Percentiles rank a stretch among this genome's conserved stretches.
phyloP scores from a whole-genome alignment of 2,113 vertebrate species.

The Passerina amoena region DNA sequence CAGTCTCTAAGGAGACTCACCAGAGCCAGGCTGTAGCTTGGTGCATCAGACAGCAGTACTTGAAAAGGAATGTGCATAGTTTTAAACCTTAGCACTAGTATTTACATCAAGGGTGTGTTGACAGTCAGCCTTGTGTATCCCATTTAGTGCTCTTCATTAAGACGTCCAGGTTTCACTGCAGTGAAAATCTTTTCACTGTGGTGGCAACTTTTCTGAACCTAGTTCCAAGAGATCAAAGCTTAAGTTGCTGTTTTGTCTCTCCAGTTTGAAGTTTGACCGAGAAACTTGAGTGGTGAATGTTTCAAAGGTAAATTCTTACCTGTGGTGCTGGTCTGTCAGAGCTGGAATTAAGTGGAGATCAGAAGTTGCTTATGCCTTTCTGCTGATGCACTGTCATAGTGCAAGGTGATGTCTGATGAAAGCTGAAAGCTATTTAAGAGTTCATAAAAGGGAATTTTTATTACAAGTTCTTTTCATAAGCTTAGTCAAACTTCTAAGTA shows the following conservation, averaged over 20 bases:
- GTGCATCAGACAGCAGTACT: neutral
- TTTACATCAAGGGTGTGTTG: neutral
- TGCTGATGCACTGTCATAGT: neutral
- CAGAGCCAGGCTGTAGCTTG: neutral
- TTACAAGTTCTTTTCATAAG: neutral
- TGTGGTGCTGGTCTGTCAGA: conserved; percentile 12
- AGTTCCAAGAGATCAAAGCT: conserved; percentile 48
- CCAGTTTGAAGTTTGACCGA: neutral
- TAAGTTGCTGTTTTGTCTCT: neutral
- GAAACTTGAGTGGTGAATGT: neutral
- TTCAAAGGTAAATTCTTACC: conserved; percentile 24
- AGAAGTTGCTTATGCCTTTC: neutral
- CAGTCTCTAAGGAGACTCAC: neutral
- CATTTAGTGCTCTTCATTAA: neutral
- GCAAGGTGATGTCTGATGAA: neutral
- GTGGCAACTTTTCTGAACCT: neutral
- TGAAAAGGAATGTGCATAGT: neutral
- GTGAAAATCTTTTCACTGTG: neutral
- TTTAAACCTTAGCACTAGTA: neutral
- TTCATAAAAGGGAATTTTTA: conserved; percentile 51
- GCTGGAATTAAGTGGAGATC: conserved; percentile 1
- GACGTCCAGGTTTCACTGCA: neutral
- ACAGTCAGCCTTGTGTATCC: neutral
- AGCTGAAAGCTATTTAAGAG: neutral
- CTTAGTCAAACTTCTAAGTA: neutral